A percentile compares a stretch with the other conserved stretches of the same genome.
phyloP scores from a whole-genome alignment of 2,113 vertebrate genomes.

The Archilochus colubris region DNA sequence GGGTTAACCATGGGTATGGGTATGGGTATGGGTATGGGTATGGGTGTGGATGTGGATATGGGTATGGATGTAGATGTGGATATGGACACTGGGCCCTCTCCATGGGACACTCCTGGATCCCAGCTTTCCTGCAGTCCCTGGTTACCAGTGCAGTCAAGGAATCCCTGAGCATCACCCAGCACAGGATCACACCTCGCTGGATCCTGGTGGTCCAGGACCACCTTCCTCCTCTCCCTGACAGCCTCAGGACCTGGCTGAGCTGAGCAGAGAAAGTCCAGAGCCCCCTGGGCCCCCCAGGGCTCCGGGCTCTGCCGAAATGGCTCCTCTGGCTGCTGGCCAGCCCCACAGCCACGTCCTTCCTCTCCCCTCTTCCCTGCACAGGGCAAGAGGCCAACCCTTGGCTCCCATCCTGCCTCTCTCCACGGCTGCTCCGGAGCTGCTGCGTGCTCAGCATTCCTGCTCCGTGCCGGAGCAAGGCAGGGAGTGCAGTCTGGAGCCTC shows the following conservation, averaged over 20 bases:
- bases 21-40: no score
- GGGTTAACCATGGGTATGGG: no score
- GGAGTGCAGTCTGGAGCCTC: not conserved
- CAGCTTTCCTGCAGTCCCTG: not conserved
- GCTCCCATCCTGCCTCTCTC: not conserved
- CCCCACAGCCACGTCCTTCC: not conserved
- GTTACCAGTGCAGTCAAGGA: not conserved
- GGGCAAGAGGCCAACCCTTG: slow-evolving; percentile 28
- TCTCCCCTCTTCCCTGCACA: not conserved
- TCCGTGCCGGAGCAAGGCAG: not conserved
- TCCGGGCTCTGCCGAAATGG: not conserved
- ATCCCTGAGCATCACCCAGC: not conserved
- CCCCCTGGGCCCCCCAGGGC: fast-evolving
- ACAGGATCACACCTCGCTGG: not conserved
- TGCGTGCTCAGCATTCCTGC: slow-evolving; percentile 37
- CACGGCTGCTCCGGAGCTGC: not conserved
- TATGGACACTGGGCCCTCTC: not conserved
- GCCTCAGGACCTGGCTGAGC: not conserved
- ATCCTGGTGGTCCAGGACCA: not conserved
- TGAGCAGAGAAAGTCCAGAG: not conserved
- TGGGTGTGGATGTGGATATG: no score
- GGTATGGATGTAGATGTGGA: no score
- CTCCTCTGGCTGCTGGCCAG: slow-evolving; percentile 8
- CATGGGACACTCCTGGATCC: no score
- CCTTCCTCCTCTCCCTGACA: not conserved